phyloP scores from a whole-genome alignment of 2,888 invertebrate species.

The Agonopterix alstromeriana region DNA sequence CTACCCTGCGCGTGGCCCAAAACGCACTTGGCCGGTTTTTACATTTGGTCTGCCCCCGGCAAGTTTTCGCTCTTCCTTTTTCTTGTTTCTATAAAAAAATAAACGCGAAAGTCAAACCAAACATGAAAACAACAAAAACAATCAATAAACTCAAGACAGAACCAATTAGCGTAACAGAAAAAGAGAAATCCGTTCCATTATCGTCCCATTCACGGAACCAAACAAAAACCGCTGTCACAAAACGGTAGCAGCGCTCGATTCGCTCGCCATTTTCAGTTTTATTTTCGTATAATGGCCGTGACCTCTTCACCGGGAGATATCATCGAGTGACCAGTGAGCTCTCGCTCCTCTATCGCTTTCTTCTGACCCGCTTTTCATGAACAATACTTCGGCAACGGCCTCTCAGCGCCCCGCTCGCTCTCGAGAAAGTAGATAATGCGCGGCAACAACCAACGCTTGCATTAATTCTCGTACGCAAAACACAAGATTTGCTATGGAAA shows the following conservation, averaged over 20 bases:
- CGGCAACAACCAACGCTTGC: slow-evolving; percentile 37
- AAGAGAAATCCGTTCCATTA: slow-evolving; percentile 60
- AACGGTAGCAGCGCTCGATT: slow-evolving; percentile 34
- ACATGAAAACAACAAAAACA: slow-evolving; percentile 4
- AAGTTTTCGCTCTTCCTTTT: not conserved
- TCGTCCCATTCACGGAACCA: slow-evolving; percentile 35
- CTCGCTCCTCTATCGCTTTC: slow-evolving; percentile 63
- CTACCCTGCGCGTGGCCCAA: too few relatives aligned
- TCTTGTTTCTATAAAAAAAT: too few relatives aligned
- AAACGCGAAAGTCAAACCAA: slow-evolving; percentile 2
- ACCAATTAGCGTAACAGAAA: slow-evolving; percentile 48
- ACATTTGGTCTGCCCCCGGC: slow-evolving; percentile 12
- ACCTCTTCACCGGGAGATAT: slow-evolving; percentile 68
- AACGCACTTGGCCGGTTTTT: too few relatives aligned
- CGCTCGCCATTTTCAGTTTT: slow-evolving; percentile 33
- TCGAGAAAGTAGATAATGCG: slow-evolving; percentile 68
- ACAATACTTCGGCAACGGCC: slow-evolving; percentile 64
- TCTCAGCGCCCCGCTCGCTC: slow-evolving; percentile 28
- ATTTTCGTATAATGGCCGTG: slow-evolving; percentile 59
- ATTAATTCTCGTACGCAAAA: slow-evolving; percentile 29
- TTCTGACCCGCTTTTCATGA: slow-evolving; percentile 74
- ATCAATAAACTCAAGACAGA: slow-evolving; percentile 29
- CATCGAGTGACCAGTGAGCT: slow-evolving; percentile 52
- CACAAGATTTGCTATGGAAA: slow-evolving; percentile 31
- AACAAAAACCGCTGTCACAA: slow-evolving; percentile 50